These are phyloP conservation scores for Pharmacophagus antenor DNA, from an alignment of 2,888 invertebrate species.

Conservation along the genomic window DNA sequence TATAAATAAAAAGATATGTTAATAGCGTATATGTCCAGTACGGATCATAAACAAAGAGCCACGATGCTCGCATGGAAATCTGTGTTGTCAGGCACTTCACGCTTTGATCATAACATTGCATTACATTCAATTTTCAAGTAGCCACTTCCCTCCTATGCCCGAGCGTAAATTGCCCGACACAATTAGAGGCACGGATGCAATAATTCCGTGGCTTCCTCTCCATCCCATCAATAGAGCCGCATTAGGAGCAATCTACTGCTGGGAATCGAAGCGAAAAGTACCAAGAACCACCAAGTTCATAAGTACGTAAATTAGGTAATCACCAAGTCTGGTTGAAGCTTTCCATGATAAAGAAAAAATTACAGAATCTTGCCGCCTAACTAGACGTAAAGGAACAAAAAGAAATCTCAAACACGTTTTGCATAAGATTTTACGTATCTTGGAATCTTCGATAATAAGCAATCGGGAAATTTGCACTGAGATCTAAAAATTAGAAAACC, in stretches of 20 bases:
- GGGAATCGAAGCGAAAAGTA: slow-evolving; percentile 56
- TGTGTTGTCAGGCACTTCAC: slow-evolving; percentile 23
- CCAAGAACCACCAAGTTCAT: slow-evolving; percentile 40
- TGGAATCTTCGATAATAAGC: no score
- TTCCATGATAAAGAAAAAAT: not conserved
- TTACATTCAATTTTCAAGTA: slow-evolving; percentile 37
- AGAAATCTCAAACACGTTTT: no score
- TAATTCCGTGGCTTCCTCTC: slow-evolving; percentile 64
- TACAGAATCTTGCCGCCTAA: no score
- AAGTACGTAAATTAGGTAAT: slow-evolving; percentile 1
- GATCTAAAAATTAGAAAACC: no score
- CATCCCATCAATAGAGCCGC: slow-evolving; percentile 38
- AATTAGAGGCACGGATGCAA: slow-evolving; percentile 63
- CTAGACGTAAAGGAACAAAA: no score
- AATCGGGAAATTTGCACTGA: no score
- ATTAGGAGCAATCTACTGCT: slow-evolving; percentile 57
- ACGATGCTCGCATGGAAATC: slow-evolving; percentile 10
- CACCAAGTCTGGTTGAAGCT: slow-evolving; percentile 30
- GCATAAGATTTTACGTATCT: no score
- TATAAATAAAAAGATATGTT: not conserved
- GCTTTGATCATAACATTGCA: slow-evolving; percentile 24
- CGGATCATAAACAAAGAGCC: not conserved
- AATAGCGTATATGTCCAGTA: not conserved
- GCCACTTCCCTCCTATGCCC: slow-evolving; percentile 36
- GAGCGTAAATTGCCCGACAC: slow-evolving; percentile 40